A percentile compares a stretch with the other conserved stretches of the same genome.
phyloP scores from a whole-genome alignment of 2,113 vertebrate genomes.

The Halichoeres trimaculatus region DNA sequence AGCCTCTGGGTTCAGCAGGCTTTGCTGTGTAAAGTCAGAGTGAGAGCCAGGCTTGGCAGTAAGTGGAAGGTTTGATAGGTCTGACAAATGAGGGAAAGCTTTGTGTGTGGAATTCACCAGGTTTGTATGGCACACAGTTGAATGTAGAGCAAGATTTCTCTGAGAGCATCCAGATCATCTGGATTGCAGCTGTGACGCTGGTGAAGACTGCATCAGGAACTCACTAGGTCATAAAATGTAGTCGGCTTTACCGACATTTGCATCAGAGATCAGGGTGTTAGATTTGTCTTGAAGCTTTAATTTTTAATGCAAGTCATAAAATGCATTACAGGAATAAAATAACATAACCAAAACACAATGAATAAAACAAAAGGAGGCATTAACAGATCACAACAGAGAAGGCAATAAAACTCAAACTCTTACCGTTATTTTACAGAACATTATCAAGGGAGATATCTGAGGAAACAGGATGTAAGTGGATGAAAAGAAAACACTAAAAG shows the following conservation, averaged over 20 bases:
- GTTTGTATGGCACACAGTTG: neutral
- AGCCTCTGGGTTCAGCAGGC: constrained; percentile 15
- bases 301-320: constrained; percentile 14
- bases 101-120: neutral
- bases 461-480: constrained; percentile 27
- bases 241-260: neutral
- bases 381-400: neutral
- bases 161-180: neutral
- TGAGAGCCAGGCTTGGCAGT: neutral
- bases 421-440: constrained; percentile 10
- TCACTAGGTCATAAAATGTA: constrained; percentile 1
- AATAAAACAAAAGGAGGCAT: constrained; percentile 16
- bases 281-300: neutral
- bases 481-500: constrained; percentile 7
- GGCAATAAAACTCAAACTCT: constrained; percentile 1
- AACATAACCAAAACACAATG: neutral
- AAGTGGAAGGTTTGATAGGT: constrained; percentile 16
- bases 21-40: constrained; percentile 14
- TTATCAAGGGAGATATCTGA: constrained; percentile 12
- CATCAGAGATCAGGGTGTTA: constrained; percentile 3
- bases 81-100: constrained; percentile 8
- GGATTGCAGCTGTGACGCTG: neutral
- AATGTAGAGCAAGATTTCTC: too few species aligned
- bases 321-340: neutral
- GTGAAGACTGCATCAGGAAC: neutral